Percentiles rank a stretch among this genome's conserved stretches.
Conservation (phyloP, 2,113 vertebrate species). For the Nipponia nippon region DNA sequence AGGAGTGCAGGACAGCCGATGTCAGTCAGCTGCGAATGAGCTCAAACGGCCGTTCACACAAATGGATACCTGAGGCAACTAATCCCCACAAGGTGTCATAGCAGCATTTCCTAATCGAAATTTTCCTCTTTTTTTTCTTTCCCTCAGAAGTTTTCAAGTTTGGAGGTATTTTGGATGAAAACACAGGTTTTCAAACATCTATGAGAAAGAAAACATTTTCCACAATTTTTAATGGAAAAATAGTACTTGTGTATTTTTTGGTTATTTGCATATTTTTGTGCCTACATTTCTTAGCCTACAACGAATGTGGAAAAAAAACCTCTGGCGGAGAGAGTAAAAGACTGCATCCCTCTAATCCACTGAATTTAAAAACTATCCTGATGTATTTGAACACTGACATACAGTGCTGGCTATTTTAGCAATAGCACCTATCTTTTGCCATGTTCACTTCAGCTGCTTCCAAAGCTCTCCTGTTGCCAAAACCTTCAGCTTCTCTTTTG, state of each 20-base stretch:
- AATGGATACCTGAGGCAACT: background rate
- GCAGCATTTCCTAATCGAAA: background rate
- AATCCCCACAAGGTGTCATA: background rate
- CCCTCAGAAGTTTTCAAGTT: background rate
- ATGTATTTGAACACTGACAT: background rate
- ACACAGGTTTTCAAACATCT: background rate
- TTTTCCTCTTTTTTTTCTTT: background rate
- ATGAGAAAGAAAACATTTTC: background rate
- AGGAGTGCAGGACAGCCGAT: rapidly evolving
- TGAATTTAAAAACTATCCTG: background rate
- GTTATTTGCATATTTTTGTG: background rate
- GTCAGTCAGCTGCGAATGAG: background rate
- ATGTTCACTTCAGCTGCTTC: background rate
- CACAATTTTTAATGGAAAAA: background rate
- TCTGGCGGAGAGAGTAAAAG: background rate
- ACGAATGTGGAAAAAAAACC: background rate
- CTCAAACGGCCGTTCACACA: background rate
- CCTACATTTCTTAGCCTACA: background rate
- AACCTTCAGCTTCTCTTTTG: background rate
- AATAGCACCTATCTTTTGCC: background rate
- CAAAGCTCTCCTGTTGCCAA: background rate
- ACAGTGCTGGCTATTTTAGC: background rate
- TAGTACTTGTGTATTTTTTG: background rate
- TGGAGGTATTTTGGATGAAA: background rate
- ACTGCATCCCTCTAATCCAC: background rate